Evolutionary conservation across 1,140 invertebrate species (phyloP), one percentile per base, ranked within the genome.

Genomic region (Drosophila truncata): DNA sequence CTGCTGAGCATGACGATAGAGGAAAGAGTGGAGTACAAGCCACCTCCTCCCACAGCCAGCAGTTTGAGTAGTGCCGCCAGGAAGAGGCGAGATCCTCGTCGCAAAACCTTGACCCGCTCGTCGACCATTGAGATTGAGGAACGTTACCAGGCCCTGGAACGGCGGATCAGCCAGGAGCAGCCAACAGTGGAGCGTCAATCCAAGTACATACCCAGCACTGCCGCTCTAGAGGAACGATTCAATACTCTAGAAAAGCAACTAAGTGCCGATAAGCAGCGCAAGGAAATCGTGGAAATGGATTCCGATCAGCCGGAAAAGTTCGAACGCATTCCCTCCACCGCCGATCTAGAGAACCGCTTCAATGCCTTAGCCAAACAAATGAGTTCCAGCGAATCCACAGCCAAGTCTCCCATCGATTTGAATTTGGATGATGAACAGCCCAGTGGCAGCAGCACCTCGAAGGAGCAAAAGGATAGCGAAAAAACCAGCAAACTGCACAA

Each of bases 61-160:
- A 64, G 42, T 13, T 25, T 70, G 18, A 81, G 25, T 18, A 76
- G 49, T 42, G 78, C 81, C 25, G 75, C 69, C 37, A 60, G 78
- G 0, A 92, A 92, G 14, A 75, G 91, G 25, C 44, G 91, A 14
- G 91, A 92, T 78, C 91, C 84, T 2, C 61, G 91, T 11, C 72
- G 91, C 1, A 72, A 84, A 37, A 92, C 91, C 0, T 35, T 92
- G 3, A 90, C 91, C 7, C 72, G 87, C 27, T 92, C 87, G 0
- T 80, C 91, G 0, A 92, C 91, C 3, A 90, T 92, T n/a, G 91
- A 92, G n/a, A 72, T 91, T 18, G 91, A 92, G 49, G 88, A 92
- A 37, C 74, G 88, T 9, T 92, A 82, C 49, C 76, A 85, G 55
- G 88, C 85, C 0, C n/a, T 92, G 1, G 88, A 92, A 39, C 72